Evolutionary conservation across 2,888 invertebrate species (phyloP), one percentile per base, ranked within the genome.

Genomic region (Idaea dimidiata): DNA sequence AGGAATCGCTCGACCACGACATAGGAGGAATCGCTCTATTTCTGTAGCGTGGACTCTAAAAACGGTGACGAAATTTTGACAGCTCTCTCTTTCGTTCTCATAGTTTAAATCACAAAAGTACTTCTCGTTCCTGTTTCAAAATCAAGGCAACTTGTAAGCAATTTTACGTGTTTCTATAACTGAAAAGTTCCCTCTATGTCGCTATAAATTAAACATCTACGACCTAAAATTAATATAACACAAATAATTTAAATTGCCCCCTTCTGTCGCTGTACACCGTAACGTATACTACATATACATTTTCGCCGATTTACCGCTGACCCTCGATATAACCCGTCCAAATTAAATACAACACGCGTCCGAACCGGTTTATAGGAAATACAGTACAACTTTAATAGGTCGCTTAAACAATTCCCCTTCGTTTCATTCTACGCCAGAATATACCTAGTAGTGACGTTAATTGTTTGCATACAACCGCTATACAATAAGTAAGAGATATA

Each of bases 231-330:
- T 84, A 84, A 85, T 84, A 86, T 82, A 70, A 86, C 76, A 72
- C 85, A 76, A 81, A 81, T 72, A 86, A 88, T 85, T 89, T 84
- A 84, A 89, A 86, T 73, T 74, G 79, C 73, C 69, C 70, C 72
- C 74, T 76, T 72, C 72, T 70, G 74, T 72, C 66, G 17, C 17
- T 56, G 70, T 70, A 70, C 67, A 68, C 67, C 61, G 65, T 75
- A 74, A 76, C 78, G 78, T 79, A 82, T 78, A 75, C 78, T 77
- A 81, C 80, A 79, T 84, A 84, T 83, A 79, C 77, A 81, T 84
- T 76, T 82, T 77, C 66, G 82, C 74, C 80, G 80, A 79, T 75
- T 81, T 82, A 75, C 73, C 80, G 72, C 68, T 81, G 82, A 79
- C 81, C 80, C 78, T 76, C 73, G 72, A 43, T 67, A 65, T 71